Base-by-base conservation (phyloP, 2,888 invertebrate genomes). In the Cephus pulcher region DNA sequence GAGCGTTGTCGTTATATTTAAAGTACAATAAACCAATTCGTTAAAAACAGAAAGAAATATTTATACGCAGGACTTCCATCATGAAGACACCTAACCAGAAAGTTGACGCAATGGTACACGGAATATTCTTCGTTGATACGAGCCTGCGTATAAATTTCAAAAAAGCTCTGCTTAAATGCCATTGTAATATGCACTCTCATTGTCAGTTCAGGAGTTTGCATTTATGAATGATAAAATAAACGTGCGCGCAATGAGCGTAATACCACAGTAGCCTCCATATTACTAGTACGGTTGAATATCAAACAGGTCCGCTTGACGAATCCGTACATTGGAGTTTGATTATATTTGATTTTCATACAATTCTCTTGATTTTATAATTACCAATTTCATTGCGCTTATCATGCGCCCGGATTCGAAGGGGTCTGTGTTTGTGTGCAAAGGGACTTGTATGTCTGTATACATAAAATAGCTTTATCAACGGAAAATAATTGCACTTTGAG, bases 71-170 rank as follows among this genome's bases (percentile, higher is more conserved):
- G 69, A 73, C 69, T 73, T 75, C 11, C 73, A 73, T 73, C 68
- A 71, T 73, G 71, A 40, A 76, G 73, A 78, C 33, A 68, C 69
- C 76, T 78, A 78, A 35, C 30, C 78, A 78, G 73, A 75, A 73
- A 75, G 73, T 78, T 40, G 23, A 40, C 15, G 23, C 9, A 4
- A 23, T 9, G 6, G 23, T 40, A 15, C 6, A 6, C 40, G 23
- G 23, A 40, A 40, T 40, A 23, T 40, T 40, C 4, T 33, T 70
- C 12, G 9, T 70, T 70, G 32, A 70, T 33, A 9, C 32, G 33
- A 70, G 71, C 23, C 40, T 40, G 23, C 23, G 23, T 40, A 15
- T 23, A 23, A 40, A 40, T 40, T 40, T 23, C 23, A 40, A 40
- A 40, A 40, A 23, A 23, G 23, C 23, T 40, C 40, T 9, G 23